These are phyloP conservation scores for Minunthozetes semirufus DNA, from an alignment of 2,888 invertebrate species.

Conservation along the genomic window DNA sequence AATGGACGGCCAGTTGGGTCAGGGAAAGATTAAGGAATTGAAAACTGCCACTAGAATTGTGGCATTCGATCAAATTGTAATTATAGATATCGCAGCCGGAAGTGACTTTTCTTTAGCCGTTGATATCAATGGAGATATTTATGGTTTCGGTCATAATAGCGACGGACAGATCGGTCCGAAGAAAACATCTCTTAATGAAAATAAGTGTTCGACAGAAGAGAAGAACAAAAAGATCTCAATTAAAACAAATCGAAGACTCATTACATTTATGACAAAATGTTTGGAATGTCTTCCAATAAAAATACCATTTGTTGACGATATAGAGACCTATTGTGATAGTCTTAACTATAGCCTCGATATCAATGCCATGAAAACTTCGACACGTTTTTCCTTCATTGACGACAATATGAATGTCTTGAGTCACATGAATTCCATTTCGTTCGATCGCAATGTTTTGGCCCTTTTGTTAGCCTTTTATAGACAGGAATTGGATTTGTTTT, in stretches of 20 bases:
- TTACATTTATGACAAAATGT: constrained; percentile 53
- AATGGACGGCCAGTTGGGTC: constrained; percentile 80
- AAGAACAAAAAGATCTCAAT: constrained; percentile 19
- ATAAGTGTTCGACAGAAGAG: not conserved
- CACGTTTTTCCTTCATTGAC: constrained; percentile 26
- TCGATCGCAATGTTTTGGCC: not conserved
- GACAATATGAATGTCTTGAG: not conserved
- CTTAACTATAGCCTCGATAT: constrained; percentile 27
- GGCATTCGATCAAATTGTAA: constrained; percentile 40
- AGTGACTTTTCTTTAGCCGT: constrained; percentile 69
- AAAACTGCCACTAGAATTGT: not conserved
- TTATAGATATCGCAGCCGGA: constrained; percentile 59
- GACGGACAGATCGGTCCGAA: constrained; percentile 51
- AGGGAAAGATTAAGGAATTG: constrained; percentile 50
- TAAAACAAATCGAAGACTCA: constrained; percentile 54
- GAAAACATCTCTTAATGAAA: not conserved
- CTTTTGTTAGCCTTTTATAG: constrained; percentile 3
- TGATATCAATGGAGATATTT: constrained; percentile 57
- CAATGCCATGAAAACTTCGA: constrained; percentile 49
- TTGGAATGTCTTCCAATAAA: constrained; percentile 62
- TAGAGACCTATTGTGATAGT: constrained; percentile 9
- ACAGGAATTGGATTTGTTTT: constrained; percentile 9
- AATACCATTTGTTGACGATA: not conserved
- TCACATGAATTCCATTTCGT: not conserved
- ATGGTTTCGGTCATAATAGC: constrained; percentile 68